A percentile compares a stretch with the other conserved stretches of the same genome.
Conservation (phyloP, 2,113 vertebrate genomes). For the Neolamprologus cancellatus region DNA sequence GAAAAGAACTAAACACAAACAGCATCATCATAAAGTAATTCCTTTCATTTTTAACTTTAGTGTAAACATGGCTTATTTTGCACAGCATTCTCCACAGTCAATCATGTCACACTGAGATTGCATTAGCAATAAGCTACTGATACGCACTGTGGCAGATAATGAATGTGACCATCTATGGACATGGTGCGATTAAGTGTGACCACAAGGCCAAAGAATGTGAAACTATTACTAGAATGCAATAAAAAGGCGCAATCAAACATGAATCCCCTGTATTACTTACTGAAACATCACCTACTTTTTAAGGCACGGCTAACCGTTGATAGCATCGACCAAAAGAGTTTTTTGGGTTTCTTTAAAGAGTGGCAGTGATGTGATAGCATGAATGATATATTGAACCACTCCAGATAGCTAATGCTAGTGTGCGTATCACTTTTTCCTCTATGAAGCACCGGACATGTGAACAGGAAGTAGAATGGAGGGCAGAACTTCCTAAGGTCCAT, state of each 20-base stretch:
- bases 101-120: not conserved
- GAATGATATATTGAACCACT: not conserved
- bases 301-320: not conserved
- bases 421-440: not conserved
- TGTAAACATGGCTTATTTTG: not conserved
- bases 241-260: not conserved
- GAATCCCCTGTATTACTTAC: not conserved
- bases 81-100: slow-evolving; percentile 23
- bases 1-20: not conserved
- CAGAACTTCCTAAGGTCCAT: slow-evolving; percentile 36
- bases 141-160: slow-evolving; percentile 3
- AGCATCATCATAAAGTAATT: not conserved
- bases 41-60: not conserved
- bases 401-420: not conserved
- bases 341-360: fast-evolving
- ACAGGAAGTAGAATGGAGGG: slow-evolving; percentile 18
- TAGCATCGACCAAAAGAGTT: not conserved
- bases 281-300: not conserved
- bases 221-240: slow-evolving; percentile 3
- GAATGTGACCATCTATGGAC: slow-evolving; percentile 20
- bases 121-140: slow-evolving; percentile 17
- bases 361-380: not conserved
- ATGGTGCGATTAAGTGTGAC: slow-evolving; percentile 9
- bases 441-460: not conserved
- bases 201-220: slow-evolving; percentile 10